phyloP scores from a whole-genome alignment of 30 jellyfish, hydroid and myxozoan species.

The Pelagia noctiluca region DNA sequence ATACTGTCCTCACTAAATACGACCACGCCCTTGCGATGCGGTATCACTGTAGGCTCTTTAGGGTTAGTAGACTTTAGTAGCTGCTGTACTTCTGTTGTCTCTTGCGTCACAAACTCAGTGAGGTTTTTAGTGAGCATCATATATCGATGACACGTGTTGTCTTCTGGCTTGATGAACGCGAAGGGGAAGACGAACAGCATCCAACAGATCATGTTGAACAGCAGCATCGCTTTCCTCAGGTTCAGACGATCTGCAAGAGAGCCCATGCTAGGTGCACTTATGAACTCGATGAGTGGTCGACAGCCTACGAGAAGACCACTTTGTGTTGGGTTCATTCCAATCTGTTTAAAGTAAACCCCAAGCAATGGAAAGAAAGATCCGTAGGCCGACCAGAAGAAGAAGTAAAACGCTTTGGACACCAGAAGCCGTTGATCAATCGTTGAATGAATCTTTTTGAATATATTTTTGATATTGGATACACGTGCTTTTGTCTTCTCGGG shows the following conservation, averaged over 20 bases:
- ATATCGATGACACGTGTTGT: constrained; percentile 97
- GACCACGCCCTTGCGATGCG: constrained; percentile 92
- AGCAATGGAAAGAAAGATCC: constrained; percentile 99
- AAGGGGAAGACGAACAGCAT: constrained; percentile 95
- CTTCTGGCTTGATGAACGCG: constrained; percentile 98
- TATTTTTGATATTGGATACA: no score
- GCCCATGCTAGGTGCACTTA: constrained; percentile 98
- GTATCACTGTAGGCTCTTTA: constrained; percentile 85
- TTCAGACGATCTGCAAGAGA: constrained; percentile 97
- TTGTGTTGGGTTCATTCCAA: constrained; percentile 99
- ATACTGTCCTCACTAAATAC: constrained; percentile 98
- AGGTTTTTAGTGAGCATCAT: constrained; percentile 85
- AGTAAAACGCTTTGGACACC: constrained; percentile 80
- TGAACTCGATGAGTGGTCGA: constrained; percentile 95
- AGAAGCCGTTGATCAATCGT: constrained; percentile 80
- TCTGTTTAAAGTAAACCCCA: constrained; percentile 98
- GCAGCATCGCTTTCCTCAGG: constrained; percentile 85
- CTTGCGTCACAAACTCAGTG: constrained; percentile 91
- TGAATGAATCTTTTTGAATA: no score
- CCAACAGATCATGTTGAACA: constrained; percentile 90
- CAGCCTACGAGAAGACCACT: constrained; percentile 98
- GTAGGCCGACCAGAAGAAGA: constrained; percentile 98
- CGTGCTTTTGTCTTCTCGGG: no score
- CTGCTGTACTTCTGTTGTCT: constrained; percentile 93
- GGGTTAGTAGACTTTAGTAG: constrained; percentile 90